Conservation (phyloP, 2,888 invertebrate genomes). For the Eristalis arbustorum region DNA sequence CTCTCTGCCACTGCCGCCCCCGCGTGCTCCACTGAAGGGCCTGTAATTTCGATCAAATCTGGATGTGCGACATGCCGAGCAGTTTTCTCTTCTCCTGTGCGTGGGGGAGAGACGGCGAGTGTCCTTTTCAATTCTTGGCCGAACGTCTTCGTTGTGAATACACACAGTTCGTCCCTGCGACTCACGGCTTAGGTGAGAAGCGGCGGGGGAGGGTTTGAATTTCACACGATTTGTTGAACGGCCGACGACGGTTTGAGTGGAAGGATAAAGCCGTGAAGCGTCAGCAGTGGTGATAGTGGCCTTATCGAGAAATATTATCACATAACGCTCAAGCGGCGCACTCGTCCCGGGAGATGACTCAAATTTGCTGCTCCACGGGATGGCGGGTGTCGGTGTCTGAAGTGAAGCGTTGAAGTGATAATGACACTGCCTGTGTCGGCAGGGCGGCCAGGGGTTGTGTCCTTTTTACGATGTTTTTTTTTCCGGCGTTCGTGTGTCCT, state of each 20-base stretch:
- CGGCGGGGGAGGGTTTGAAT: not conserved
- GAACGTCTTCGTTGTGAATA: not conserved
- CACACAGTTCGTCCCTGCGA: not conserved
- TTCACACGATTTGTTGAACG: slow-evolving; percentile 11
- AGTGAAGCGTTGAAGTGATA: slow-evolving; percentile 57
- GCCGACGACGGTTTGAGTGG: not conserved
- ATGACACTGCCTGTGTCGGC: slow-evolving; percentile 33
- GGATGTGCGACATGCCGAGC: slow-evolving; percentile 41
- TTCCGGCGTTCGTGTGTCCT: not conserved
- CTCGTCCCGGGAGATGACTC: slow-evolving; percentile 13
- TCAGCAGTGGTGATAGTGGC: slow-evolving; percentile 44
- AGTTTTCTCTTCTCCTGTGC: not conserved
- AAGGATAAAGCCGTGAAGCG: slow-evolving; percentile 16
- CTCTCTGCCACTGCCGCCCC: not conserved
- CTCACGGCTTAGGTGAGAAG: slow-evolving; percentile 29
- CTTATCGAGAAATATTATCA: slow-evolving; percentile 57
- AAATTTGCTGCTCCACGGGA: slow-evolving; percentile 11
- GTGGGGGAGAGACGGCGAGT: not conserved
- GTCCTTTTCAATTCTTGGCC: not conserved
- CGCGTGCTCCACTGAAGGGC: slow-evolving; percentile 12
- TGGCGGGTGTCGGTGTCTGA: not conserved
- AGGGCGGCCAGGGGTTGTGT: not conserved
- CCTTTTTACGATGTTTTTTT: slow-evolving; percentile 7
- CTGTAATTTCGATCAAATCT: slow-evolving; percentile 60
- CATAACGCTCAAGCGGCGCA: slow-evolving; percentile 10